Conservation (phyloP, 2,113 vertebrate species). For the Leucopsar rothschildi region DNA sequence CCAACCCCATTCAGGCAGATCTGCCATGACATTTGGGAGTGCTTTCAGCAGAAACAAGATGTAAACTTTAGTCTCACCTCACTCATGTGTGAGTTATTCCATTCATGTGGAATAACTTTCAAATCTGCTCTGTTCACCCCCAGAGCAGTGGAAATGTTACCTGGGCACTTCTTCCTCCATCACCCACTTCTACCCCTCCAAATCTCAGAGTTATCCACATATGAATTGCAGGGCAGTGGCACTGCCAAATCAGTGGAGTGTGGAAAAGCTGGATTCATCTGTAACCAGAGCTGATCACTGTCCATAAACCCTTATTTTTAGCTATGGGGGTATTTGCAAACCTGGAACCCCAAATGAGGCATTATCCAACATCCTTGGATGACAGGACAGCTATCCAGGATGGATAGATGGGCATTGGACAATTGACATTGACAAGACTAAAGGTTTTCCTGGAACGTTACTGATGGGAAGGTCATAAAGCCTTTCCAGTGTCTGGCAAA, state of each 20-base stretch:
- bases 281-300: not conserved
- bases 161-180: not conserved
- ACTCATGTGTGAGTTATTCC: not conserved
- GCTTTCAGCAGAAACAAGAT: not conserved
- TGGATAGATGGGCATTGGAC: not conserved
- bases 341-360: not conserved
- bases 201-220: not conserved
- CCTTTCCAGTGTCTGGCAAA: not conserved
- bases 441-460: not conserved
- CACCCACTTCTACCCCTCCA: not conserved
- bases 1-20: not conserved
- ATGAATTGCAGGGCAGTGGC: not conserved
- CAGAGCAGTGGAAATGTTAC: not conserved
- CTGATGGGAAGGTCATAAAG: not conserved
- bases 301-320: not conserved
- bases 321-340: not conserved
- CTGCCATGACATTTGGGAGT: not conserved
- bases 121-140: not conserved
- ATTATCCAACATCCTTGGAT: not conserved
- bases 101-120: not conserved
- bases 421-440: not conserved
- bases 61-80: not conserved
- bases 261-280: not conserved
- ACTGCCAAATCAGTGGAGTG: rapidly evolving
- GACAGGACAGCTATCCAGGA: not conserved